A percentile compares a stretch with the other conserved stretches of the same genome.
These are phyloP conservation scores for Aelia acuminata DNA, from an alignment of 2,888 invertebrate genomes.

Conservation along the genomic window DNA sequence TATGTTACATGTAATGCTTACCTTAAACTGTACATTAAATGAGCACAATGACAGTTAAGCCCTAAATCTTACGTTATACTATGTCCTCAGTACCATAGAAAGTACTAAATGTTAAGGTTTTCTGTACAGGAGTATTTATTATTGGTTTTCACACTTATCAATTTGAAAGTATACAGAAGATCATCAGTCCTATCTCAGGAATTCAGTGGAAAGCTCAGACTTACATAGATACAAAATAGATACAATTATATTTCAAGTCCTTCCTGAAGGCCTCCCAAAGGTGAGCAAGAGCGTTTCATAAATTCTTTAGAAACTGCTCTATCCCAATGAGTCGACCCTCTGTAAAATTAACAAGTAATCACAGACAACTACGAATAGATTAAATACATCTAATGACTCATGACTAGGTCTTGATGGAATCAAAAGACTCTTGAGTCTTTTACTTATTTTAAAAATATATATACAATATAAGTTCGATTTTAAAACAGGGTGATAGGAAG, in stretches of 20 bases:
- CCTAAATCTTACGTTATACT: constrained; percentile 44
- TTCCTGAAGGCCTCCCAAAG: constrained; percentile 3
- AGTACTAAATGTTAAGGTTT: constrained; percentile 18
- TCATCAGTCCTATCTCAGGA: constrained; percentile 51
- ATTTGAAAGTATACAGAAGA: constrained; percentile 53
- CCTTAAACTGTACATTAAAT: constrained; percentile 50
- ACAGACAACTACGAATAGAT: constrained; percentile 61
- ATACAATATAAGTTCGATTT: constrained; percentile 37
- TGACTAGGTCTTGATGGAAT: constrained; percentile 57
- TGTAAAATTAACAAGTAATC: constrained; percentile 61
- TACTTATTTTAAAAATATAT: constrained; percentile 28
- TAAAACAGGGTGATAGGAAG: constrained; percentile 16
- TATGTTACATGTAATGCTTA: constrained; percentile 47
- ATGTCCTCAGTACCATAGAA: constrained; percentile 3
- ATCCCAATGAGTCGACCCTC: neutral
- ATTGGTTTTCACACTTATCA: constrained; percentile 9
- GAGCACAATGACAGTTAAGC: constrained; percentile 44
- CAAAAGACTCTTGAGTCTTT: constrained; percentile 47
- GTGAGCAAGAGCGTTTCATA: neutral
- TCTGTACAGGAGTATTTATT: constrained; percentile 41
- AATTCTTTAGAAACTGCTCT: neutral
- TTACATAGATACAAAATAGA: neutral
- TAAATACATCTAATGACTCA: constrained; percentile 55
- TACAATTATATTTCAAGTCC: constrained; percentile 12
- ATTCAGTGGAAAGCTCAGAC: constrained; percentile 47